Percentiles rank a stretch among this genome's conserved stretches.
These are phyloP conservation scores for Lindbergichthys nudifrons DNA, from an alignment of 2,797 vertebrate genomes.

Conservation along the genomic window DNA sequence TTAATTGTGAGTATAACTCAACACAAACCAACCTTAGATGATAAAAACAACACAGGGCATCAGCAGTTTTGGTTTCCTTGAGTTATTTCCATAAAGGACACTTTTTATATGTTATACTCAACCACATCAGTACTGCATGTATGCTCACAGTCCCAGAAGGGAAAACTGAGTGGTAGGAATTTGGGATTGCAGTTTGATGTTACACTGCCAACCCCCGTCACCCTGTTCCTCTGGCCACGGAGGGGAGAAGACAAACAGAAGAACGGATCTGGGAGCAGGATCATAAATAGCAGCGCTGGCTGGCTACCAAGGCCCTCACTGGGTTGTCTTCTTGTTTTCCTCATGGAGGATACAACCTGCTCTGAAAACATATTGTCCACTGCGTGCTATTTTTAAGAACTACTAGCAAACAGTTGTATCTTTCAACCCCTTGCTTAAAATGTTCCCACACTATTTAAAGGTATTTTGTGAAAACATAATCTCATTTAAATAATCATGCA, in stretches of 20 bases:
- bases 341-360: conserved; percentile 60
- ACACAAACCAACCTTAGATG: background rate
- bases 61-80: background rate
- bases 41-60: background rate
- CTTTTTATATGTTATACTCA: background rate
- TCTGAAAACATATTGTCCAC: conserved; percentile 53
- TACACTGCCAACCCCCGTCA: conserved; percentile 27
- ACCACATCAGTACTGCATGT: background rate
- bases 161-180: conserved; percentile 34
- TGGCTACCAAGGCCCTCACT: conserved; percentile 62
- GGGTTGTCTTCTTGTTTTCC: conserved; percentile 61
- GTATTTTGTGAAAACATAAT: conserved; percentile 5
- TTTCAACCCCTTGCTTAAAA: conserved; percentile 26
- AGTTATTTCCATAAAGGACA: background rate
- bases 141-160: background rate
- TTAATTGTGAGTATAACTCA: background rate
- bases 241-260: conserved; percentile 61
- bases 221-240: conserved; percentile 41
- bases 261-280: conserved; percentile 40
- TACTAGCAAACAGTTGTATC: conserved; percentile 9
- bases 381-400: conserved; percentile 39
- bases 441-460: conserved; percentile 10
- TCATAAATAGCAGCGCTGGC: conserved; percentile 77
- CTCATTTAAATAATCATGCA: background rate
- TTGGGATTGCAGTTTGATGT: conserved; percentile 13